Evolutionary conservation across 2,797 vertebrate species (phyloP), one percentile per base, ranked within the genome.

Genomic region (Ceryle rudis): DNA sequence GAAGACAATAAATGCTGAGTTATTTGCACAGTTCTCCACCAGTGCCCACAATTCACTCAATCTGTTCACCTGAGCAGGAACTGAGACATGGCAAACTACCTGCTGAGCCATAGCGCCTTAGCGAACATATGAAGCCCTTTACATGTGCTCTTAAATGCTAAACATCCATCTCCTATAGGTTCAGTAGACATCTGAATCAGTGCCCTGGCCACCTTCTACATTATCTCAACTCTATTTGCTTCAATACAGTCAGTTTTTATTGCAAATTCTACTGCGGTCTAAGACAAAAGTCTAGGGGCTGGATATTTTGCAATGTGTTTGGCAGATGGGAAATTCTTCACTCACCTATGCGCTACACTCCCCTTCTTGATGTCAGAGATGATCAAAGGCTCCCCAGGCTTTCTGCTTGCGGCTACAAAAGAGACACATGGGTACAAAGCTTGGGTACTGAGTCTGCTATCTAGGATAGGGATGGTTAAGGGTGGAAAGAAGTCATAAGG

Each of bases 311-410:
- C 65, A 71, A 18, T 6, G 23, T 33, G 35, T 90, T 81, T 55
- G 42, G 46, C 52, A 81, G 64, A 72, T 14, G 15, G 51, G 28
- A 84, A 69, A 58, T 44, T 46, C 35, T 51, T 37, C 6, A 74
- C 98, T 91, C 97, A 99, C 99, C 99, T 99, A 97, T 99, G 99
- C 3, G 99, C 99, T 79, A 99, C 99, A 4, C 99, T 99, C 95
- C 99, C 99, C 95, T 99, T 99, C 96, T 98, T 99, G 97, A 99
- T 99, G 97, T 99, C 99, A 4, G 99, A 99, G 98, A 99, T 99
- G 98, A 99, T 99, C 96, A 99, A 98, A 58, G 99, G 99, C 61
- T 99, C 99, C 25, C 99, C 99, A 25, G 98, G 98, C 97, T 99
- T 99, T 96, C 99, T 99, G 97, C 99, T 99, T 49, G 99, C 99